phyloP scores from a whole-genome alignment of 2,797 vertebrate species.

The Morus bassanus region DNA sequence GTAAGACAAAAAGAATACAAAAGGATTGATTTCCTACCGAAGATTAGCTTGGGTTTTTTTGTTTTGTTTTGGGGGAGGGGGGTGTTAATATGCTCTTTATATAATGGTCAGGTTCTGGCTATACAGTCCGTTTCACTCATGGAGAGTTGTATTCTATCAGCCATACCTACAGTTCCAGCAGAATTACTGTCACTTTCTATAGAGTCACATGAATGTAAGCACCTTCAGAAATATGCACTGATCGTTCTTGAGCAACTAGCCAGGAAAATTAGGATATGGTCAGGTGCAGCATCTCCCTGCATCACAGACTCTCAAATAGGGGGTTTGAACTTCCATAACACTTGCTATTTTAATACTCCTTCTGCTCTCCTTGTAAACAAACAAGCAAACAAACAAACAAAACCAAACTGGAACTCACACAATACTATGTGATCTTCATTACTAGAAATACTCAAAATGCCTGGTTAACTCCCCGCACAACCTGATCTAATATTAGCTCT shows the following conservation, averaged over 20 bases:
- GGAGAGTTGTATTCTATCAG: background rate
- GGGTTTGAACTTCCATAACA: background rate
- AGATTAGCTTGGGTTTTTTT: background rate
- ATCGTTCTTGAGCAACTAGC: background rate
- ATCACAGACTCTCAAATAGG: background rate
- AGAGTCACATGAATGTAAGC: background rate
- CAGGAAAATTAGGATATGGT: background rate
- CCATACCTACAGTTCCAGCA: background rate
- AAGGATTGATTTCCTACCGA: background rate
- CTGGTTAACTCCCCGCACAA: background rate
- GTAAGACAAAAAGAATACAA: background rate
- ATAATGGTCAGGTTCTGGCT: background rate
- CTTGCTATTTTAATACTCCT: background rate
- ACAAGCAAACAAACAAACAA: background rate
- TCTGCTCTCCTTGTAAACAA: background rate
- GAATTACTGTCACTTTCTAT: background rate
- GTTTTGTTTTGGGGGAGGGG: background rate
- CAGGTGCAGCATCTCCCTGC: background rate
- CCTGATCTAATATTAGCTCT: background rate
- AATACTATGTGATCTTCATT: background rate
- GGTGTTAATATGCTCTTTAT: background rate
- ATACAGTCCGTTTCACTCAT: background rate
- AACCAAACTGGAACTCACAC: background rate
- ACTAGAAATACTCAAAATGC: background rate
- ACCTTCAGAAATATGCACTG: background rate